phyloP scores from a whole-genome alignment of 2,113 vertebrate genomes.

The Regulus satrapa region DNA sequence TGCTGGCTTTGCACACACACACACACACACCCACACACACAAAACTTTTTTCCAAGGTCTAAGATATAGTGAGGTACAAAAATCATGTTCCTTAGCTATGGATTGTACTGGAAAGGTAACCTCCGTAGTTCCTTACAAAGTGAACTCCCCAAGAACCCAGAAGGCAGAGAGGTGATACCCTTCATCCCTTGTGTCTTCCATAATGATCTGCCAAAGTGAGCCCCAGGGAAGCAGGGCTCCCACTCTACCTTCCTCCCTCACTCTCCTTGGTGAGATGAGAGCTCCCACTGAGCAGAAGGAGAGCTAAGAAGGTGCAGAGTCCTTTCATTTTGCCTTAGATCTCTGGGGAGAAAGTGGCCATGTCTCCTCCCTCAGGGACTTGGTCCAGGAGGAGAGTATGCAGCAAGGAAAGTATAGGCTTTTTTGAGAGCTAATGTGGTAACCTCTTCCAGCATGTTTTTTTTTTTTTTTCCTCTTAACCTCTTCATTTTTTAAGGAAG shows the following conservation, averaged over 20 bases:
- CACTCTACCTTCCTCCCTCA: accelerated
- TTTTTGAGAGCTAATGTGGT: accelerated
- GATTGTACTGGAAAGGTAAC: not conserved
- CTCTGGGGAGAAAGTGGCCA: not conserved
- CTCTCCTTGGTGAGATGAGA: not conserved
- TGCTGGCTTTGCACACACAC: not conserved
- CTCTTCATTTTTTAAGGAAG: not conserved
- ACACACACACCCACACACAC: too few relatives aligned
- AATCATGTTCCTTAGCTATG: not conserved
- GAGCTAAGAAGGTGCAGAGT: accelerated
- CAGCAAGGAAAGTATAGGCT: not conserved
- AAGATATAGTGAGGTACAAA: not conserved
- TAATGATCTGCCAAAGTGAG: not conserved
- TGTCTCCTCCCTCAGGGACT: not conserved
- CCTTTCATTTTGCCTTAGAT: not conserved
- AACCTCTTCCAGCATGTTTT: not conserved
- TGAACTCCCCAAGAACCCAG: not conserved
- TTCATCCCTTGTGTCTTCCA: not conserved
- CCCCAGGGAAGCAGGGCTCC: not conserved
- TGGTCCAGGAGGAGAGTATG: not conserved
- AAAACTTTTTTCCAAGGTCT: not conserved
- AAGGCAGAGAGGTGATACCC: not conserved
- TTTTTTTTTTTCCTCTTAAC: not conserved
- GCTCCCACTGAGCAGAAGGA: not conserved
- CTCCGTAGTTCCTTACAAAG: not conserved